phyloP scores from a whole-genome alignment of 2,113 vertebrate genomes.

The Herpetotheres cachinnans region DNA sequence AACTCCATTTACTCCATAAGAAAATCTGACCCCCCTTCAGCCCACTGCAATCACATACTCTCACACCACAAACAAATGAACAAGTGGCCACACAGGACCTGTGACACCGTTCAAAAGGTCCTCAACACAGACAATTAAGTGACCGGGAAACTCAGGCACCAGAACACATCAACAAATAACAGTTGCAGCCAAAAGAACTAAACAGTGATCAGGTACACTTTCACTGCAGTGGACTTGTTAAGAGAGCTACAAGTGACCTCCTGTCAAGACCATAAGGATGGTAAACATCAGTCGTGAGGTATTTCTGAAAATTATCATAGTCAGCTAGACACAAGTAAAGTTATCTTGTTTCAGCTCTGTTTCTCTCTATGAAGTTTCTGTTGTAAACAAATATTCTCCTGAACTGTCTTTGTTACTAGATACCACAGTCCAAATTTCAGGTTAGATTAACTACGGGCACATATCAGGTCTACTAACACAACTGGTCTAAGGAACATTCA shows the following conservation, averaged over 20 bases:
- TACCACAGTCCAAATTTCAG: neutral
- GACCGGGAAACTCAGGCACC: neutral
- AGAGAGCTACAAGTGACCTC: neutral
- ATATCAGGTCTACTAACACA: neutral
- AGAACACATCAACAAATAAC: neutral
- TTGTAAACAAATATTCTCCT: neutral
- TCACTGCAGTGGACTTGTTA: neutral
- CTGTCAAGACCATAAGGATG: neutral
- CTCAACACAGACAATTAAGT: neutral
- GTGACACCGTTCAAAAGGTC: neutral
- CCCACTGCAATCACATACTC: neutral
- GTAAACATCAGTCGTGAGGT: neutral
- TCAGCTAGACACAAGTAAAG: neutral
- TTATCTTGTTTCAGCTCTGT: neutral
- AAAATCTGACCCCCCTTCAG: neutral
- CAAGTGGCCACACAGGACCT: neutral
- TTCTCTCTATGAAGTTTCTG: neutral
- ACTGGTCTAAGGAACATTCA: neutral
- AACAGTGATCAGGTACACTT: neutral
- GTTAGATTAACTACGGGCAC: neutral
- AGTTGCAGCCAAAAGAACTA: neutral
- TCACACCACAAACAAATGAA: neutral
- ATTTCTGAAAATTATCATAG: neutral
- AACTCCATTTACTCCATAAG: neutral
- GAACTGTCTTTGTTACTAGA: neutral